Evolutionary conservation across 2,888 invertebrate genomes (phyloP).

Genomic region (Zygogramma bicolorata): DNA sequence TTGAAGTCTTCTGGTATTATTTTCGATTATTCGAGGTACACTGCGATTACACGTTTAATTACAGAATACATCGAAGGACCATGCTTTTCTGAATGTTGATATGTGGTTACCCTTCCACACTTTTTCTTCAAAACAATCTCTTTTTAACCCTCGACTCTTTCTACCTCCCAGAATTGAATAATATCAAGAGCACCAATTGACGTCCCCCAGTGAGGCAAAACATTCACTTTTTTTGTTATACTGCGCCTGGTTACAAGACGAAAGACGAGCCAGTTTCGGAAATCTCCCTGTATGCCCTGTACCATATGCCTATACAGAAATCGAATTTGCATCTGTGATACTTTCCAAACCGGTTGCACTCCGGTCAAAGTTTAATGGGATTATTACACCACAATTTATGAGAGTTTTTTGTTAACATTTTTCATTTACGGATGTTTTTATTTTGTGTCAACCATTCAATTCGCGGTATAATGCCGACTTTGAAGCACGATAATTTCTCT

Average conservation of each 20-base stretch:
- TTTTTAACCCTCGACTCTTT: background rate
- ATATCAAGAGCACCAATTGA: background rate
- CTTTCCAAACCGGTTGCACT: slow-evolving; percentile 41
- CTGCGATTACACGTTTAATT: too few relatives aligned
- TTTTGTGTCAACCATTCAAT: slow-evolving; percentile 6
- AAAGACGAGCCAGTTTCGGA: slow-evolving; percentile 13
- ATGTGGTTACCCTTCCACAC: background rate
- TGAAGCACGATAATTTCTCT: background rate
- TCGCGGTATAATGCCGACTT: background rate
- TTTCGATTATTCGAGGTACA: too few relatives aligned
- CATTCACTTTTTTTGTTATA: background rate
- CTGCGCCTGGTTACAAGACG: too few relatives aligned
- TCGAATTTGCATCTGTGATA: slow-evolving; percentile 42
- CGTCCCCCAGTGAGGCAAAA: background rate
- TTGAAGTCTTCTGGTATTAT: too few relatives aligned
- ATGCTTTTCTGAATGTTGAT: too few relatives aligned
- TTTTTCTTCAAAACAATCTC: background rate
- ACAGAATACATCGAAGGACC: too few relatives aligned
- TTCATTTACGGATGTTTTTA: slow-evolving; percentile 20
- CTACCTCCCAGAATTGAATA: background rate
- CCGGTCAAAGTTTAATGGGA: slow-evolving; percentile 38
- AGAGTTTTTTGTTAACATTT: slow-evolving; percentile 18
- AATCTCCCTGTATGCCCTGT: slow-evolving; percentile 13
- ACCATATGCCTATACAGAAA: slow-evolving; percentile 28
- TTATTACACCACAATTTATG: slow-evolving; percentile 32